Percentiles rank a stretch among this genome's conserved stretches.
These are phyloP conservation scores for Pomacea canaliculata DNA, from an alignment of 2,888 invertebrate genomes.

Conservation along the genomic window DNA sequence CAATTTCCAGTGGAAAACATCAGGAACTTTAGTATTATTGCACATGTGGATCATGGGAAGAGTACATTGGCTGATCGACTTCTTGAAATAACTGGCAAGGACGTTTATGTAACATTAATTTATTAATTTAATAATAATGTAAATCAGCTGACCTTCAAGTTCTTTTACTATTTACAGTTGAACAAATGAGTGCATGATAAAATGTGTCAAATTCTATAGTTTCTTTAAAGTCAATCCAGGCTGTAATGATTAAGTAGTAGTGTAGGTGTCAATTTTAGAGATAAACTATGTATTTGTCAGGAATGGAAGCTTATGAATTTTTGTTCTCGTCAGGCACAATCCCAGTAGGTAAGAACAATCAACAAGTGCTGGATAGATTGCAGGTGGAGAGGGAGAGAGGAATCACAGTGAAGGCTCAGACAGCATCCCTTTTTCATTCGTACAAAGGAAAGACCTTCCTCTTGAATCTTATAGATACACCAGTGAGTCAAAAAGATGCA, in stretches of 20 bases:
- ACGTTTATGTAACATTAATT: background rate
- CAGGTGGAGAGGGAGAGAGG: constrained; percentile 95
- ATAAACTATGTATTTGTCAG: too few relatives aligned
- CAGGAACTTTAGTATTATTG: constrained; percentile 96
- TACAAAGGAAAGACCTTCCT: constrained; percentile 79
- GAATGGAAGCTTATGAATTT: background rate
- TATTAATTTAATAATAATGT: too few relatives aligned
- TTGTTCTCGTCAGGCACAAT: constrained; percentile 67
- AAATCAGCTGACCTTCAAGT: too few relatives aligned
- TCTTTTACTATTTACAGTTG: too few relatives aligned
- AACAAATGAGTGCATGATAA: too few relatives aligned
- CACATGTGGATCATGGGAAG: constrained; percentile 99
- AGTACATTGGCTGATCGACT: constrained; percentile 95
- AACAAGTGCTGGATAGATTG: constrained; percentile 73
- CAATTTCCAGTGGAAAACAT: constrained; percentile 74
- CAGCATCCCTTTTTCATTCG: constrained; percentile 82
- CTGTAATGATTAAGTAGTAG: too few relatives aligned
- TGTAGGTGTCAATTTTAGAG: too few relatives aligned
- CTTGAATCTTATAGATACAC: constrained; percentile 96
- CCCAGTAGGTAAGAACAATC: constrained; percentile 60
- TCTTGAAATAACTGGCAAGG: constrained; percentile 87
- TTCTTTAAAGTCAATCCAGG: too few relatives aligned
- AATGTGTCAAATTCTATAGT: too few relatives aligned
- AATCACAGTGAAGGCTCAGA: constrained; percentile 98
- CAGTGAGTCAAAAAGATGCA: constrained; percentile 70